Percentiles rank a stretch among this genome's conserved stretches.
These are phyloP conservation scores for Monochamus alternatus DNA, from an alignment of 2,888 invertebrate species.

Conservation along the genomic window DNA sequence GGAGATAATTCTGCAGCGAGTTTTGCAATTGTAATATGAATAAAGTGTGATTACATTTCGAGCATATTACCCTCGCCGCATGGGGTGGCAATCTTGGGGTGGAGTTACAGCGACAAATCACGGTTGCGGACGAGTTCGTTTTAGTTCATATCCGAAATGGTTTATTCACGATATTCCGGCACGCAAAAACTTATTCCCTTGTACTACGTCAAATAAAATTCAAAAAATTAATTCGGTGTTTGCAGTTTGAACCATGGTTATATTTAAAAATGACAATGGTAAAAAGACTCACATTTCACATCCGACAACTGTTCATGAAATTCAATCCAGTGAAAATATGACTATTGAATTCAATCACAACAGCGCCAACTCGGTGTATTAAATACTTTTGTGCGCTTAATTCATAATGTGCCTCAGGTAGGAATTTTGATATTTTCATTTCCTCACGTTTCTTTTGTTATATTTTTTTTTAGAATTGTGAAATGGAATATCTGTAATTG, in stretches of 20 bases:
- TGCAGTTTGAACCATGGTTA: constrained; percentile 1
- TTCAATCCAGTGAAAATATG: constrained; percentile 19
- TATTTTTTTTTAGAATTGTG: neutral
- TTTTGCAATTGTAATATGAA: constrained; percentile 52
- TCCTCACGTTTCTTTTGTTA: neutral
- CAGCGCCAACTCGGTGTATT: constrained; percentile 5
- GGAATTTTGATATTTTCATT: constrained; percentile 14
- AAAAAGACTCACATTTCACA: constrained; percentile 21
- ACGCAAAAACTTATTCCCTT: neutral
- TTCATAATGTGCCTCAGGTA: constrained; percentile 14
- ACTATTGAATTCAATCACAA: constrained; percentile 20
- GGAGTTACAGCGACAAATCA: constrained; percentile 48
- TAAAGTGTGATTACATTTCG: constrained; percentile 53
- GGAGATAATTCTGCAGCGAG: constrained; percentile 44
- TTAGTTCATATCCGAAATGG: constrained; percentile 11
- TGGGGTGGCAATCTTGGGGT: constrained; percentile 49
- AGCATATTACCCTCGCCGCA: constrained; percentile 49
- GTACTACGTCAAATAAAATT: constrained; percentile 12
- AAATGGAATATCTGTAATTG: neutral
- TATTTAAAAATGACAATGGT: constrained; percentile 14
- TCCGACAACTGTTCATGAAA: constrained; percentile 14
- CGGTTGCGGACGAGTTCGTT: constrained; percentile 29
- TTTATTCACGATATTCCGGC: constrained; percentile 9
- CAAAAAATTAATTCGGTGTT: constrained; percentile 1
- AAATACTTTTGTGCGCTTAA: constrained; percentile 12